A percentile compares a stretch with the other conserved stretches of the same genome.
phyloP scores from a whole-genome alignment of 1,140 invertebrate species.

The Lucilia cuprina region DNA sequence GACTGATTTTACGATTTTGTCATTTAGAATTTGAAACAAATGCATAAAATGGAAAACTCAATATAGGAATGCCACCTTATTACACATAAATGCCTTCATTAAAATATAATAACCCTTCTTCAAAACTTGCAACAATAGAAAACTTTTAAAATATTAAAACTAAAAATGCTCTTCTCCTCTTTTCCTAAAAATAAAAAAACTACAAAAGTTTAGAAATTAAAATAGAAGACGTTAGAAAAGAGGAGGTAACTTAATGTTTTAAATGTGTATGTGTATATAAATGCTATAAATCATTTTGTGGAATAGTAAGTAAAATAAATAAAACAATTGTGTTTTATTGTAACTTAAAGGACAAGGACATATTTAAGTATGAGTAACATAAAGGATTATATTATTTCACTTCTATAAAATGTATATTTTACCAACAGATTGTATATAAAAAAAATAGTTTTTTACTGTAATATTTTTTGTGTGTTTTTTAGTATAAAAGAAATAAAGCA shows the following conservation, averaged over 20 bases:
- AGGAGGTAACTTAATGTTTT: neutral
- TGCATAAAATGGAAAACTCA: neutral
- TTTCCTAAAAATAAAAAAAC: neutral
- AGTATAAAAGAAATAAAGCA: neutral
- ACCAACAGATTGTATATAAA: neutral
- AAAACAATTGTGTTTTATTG: conserved; percentile 43
- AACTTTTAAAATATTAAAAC: neutral
- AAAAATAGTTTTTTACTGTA: neutral
- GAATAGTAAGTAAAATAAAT: conserved; percentile 43
- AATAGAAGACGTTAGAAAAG: neutral
- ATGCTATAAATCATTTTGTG: conserved; percentile 60
- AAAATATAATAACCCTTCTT: conserved; percentile 40
- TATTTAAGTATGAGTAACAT: neutral
- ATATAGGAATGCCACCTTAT: no score
- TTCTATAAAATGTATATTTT: neutral
- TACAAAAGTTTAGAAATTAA: neutral
- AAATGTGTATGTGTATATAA: neutral
- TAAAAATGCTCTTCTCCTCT: neutral
- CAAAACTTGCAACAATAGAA: neutral
- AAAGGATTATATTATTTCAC: neutral
- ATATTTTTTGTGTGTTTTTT: neutral
- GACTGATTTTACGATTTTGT: no score
- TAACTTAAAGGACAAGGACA: neutral
- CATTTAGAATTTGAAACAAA: no score
- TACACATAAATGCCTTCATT: conserved; percentile 19